Base-by-base conservation (phyloP, 2,797 vertebrate species). In the Spinus pinus region DNA sequence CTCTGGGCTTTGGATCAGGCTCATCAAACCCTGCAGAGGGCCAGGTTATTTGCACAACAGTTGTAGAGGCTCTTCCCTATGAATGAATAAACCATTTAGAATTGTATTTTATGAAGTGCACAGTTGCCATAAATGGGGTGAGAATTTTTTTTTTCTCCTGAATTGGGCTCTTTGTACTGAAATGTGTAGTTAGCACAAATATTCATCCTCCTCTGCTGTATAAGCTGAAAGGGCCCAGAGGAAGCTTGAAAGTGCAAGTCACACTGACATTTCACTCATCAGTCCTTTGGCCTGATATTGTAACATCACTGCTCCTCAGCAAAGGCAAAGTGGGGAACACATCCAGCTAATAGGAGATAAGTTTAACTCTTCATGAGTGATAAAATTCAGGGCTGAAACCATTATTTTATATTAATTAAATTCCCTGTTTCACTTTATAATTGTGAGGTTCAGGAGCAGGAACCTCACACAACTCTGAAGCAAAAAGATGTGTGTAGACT, bases 81-180 rank as follows among this genome's bases (percentile, higher is more conserved):
- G 96, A 96, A 97, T 97, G 97, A 97, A 97, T 97, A 96, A 97
- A 96, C 90, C 93, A 81, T 92, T 97, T 96, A 97, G 95, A 95
- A 97, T 95, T 96, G 95, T 96, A 94, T 97, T 97, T 97, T 97
- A 88, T 97, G 89, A 97, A 98, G 94, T 90, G 97, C 94, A 79
- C 91, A 79, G 94, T 95, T 18, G 33, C 95, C 85, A 92, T 96
- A 97, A 97, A 96, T 95, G 94, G 83, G 88, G 93, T 95, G 96
- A 97, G 96, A 42, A 93, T 87, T 96, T 96, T 83, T 82, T 82
- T 93, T 90, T 62, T 7, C 54, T 74, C 75, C 95, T 96, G 95
- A 97, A 97, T 96, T 95, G 95, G 81, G 50, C 90, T 90, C 96
- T 98, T 98, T 98, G 97, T 98, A 69, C 96, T 88, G 91, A 93